Percentiles rank a stretch among this genome's conserved stretches.
phyloP scores from a whole-genome alignment of 2,888 invertebrate species.

The Lochmaea crataegi region DNA sequence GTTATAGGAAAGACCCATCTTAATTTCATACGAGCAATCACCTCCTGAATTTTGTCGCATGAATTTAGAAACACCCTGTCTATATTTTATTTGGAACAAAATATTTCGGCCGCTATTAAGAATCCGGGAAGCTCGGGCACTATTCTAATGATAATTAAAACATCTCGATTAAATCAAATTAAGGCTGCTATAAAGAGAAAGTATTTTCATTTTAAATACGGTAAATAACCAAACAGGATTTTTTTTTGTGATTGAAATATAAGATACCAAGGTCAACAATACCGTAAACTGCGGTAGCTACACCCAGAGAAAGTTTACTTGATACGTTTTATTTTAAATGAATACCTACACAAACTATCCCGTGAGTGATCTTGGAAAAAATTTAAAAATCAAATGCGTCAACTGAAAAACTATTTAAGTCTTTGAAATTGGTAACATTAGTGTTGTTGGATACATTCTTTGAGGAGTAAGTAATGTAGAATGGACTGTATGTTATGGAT shows the following conservation, averaged over 20 bases:
- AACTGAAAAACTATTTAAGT: too few species aligned
- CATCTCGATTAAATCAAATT: background rate
- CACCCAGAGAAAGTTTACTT: conserved; percentile 6
- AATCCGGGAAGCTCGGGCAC: background rate
- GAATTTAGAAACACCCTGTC: too few species aligned
- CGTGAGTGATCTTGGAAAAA: too few species aligned
- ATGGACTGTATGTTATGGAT: too few species aligned
- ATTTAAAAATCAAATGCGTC: too few species aligned
- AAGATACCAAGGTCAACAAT: conserved; percentile 8
- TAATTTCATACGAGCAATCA: too few species aligned
- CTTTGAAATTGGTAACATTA: too few species aligned
- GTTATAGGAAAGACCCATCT: too few species aligned
- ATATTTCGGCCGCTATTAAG: background rate
- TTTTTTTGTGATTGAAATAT: conserved; percentile 8
- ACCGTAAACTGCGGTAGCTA: conserved; percentile 2
- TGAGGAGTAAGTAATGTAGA: too few species aligned
- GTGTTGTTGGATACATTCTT: too few species aligned
- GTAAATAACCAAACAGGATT: conserved; percentile 8
- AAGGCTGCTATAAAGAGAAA: conserved; percentile 7
- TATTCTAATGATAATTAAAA: conserved; percentile 3
- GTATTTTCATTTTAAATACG: conserved; percentile 4
- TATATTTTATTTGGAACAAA: background rate
- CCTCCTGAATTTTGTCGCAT: too few species aligned
- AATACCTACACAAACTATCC: background rate
- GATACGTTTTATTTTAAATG: background rate